These are phyloP conservation scores for Cantharis rustica DNA, from an alignment of 2,888 invertebrate species.

Conservation along the genomic window DNA sequence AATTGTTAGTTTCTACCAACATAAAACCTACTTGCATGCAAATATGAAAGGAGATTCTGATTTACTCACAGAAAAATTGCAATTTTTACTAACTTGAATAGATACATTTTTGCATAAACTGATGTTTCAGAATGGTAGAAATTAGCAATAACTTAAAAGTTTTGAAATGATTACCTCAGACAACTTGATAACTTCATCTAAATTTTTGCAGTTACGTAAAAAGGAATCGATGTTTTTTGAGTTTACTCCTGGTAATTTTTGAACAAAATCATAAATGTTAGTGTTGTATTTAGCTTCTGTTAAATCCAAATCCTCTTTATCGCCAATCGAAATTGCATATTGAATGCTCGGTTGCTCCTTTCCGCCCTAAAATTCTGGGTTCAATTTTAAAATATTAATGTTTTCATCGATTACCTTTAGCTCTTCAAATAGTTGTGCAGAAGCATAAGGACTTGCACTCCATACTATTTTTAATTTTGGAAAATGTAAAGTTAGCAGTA, in stretches of 20 bases:
- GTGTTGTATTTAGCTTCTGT: constrained; percentile 63
- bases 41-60: too few relatives aligned
- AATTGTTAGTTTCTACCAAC: too few relatives aligned
- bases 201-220: constrained; percentile 72
- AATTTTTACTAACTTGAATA: too few relatives aligned
- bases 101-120: too few relatives aligned
- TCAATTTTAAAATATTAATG: background rate
- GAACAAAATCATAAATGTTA: constrained; percentile 66
- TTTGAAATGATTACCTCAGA: constrained; percentile 59
- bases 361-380: constrained; percentile 64
- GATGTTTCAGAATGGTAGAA: too few relatives aligned
- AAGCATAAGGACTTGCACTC: constrained; percentile 96
- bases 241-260: constrained; percentile 89
- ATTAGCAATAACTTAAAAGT: too few relatives aligned
- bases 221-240: constrained; percentile 82
- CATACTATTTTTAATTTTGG: constrained; percentile 91
- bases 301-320: constrained; percentile 63
- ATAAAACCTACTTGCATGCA: too few relatives aligned
- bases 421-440: constrained; percentile 94
- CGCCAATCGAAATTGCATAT: constrained; percentile 73
- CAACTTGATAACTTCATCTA: constrained; percentile 67
- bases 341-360: constrained; percentile 79
- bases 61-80: too few relatives aligned
- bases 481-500: constrained; percentile 93
- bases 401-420: constrained; percentile 69